Base-by-base conservation (phyloP, 2,888 invertebrate species). In the Agriopis leucophaearia region DNA sequence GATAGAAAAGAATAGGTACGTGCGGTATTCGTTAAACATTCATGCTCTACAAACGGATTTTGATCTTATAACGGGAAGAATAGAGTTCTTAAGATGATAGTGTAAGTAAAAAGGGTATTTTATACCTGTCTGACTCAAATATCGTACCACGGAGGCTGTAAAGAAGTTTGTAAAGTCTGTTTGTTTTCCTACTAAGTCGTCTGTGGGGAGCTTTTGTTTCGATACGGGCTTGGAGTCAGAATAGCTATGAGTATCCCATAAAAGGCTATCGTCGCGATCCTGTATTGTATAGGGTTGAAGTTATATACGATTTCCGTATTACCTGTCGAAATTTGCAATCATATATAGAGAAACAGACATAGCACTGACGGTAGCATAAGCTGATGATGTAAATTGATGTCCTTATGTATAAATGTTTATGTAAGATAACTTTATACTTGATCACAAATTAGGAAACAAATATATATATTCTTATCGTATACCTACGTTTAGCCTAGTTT, bases 151-250 rank as follows among this genome's bases (percentile, higher is more conserved):
- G 9, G 61, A 57, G 56, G 51, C 61, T 18, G 51, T 16, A 15
- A 61, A 42, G 50, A 54, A 52, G 15, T 59, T 55, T 60, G 45
- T 56, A 50, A 45, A 56, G 66, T 36, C 35, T 48, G 56, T 66
- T 61, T 66, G 61, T 66, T 57, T 57, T 51, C 57, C 13, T 56
- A 66, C 56, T 51, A 66, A 62, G 66, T 57, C 52, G 45, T 62
- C 66, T 66, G 57, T 16, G 45, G 66, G 61, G 66, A 62, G 51
- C 61, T 62, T 61, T 66, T 66, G 66, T 61, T 66, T 66, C 66
- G 35, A 44, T 66, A 50, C 44, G 59, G 42, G 16, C n/a, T 54
- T 42, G 40, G n/a, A 50, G 54, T 47, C 44, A 18, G 40, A 52
- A 51, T 38, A 47, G n/a, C 47, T n/a, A 15, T 13, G n/a, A 40